These are phyloP conservation scores for Aratinga solstitialis DNA, from an alignment of 2,797 vertebrate species.

Conservation along the genomic window DNA sequence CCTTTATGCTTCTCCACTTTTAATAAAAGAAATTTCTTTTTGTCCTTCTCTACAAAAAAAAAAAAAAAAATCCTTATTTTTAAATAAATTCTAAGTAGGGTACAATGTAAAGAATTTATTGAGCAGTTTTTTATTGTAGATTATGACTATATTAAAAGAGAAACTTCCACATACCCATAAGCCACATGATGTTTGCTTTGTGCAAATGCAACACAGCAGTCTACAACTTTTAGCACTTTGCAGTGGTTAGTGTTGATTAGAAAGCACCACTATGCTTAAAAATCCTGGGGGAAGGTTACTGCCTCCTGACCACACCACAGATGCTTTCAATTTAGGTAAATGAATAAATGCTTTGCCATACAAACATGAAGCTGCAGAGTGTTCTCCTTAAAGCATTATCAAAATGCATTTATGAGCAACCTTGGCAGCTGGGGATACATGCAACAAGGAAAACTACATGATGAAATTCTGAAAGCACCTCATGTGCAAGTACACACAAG, in stretches of 20 bases:
- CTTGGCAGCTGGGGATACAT: background rate
- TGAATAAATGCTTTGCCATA: background rate
- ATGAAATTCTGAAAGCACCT: background rate
- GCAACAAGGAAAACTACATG: background rate
- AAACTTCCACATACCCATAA: background rate
- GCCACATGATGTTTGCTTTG: background rate
- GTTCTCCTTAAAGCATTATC: background rate
- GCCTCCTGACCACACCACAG: background rate
- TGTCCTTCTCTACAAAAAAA: background rate
- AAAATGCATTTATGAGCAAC: background rate
- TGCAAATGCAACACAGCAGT: background rate
- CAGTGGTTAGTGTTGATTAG: background rate
- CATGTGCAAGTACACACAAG: fast-evolving
- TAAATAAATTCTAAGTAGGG: background rate
- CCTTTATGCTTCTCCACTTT: background rate
- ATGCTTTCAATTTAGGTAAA: background rate
- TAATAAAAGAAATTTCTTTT: background rate
- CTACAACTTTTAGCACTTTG: background rate
- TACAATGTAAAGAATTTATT: background rate
- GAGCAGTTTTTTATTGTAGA: background rate
- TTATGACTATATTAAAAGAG: background rate
- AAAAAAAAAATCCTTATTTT: background rate
- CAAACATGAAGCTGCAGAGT: background rate
- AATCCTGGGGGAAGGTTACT: background rate
- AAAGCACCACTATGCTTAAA: background rate